Conservation (phyloP, 2,113 vertebrate species). For the Entelurus aequoreus region DNA sequence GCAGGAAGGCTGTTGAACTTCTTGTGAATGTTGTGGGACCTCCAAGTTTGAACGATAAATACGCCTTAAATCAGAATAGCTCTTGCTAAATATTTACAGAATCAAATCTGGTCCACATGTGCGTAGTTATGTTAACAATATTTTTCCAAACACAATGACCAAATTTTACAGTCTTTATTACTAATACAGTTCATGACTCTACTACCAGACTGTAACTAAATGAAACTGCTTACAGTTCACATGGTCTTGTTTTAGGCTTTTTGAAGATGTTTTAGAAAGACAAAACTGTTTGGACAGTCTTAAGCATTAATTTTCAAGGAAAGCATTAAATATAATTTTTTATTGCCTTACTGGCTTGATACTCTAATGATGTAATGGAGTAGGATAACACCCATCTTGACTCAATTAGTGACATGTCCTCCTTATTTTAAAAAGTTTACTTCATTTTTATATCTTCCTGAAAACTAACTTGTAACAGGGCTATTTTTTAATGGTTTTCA, state of each 20-base stretch:
- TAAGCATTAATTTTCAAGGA: slow-evolving; percentile 44
- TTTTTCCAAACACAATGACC: slow-evolving; percentile 65
- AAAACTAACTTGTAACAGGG: slow-evolving; percentile 6
- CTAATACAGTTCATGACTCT: not conserved
- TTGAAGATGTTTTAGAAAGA: not conserved
- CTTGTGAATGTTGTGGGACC: slow-evolving; percentile 18
- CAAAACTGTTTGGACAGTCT: not conserved
- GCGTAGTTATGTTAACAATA: slow-evolving; percentile 52
- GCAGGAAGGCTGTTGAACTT: slow-evolving; percentile 36
- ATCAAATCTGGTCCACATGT: slow-evolving; percentile 57
- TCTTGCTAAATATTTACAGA: slow-evolving; percentile 8
- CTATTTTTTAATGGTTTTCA: too few relatives aligned
- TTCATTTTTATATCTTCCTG: slow-evolving; percentile 29
- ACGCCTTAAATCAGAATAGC: too few relatives aligned
- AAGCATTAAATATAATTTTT: slow-evolving; percentile 53
- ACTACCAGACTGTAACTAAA: not conserved
- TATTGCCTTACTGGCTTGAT: slow-evolving; percentile 48
- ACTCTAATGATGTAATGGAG: slow-evolving; percentile 54
- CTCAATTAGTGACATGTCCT: slow-evolving; percentile 61
- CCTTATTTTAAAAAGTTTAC: slow-evolving; percentile 54
- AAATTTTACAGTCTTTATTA: slow-evolving; percentile 59
- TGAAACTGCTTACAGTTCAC: not conserved
- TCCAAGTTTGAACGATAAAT: slow-evolving; percentile 28
- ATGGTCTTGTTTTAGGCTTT: not conserved
- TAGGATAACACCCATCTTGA: slow-evolving; percentile 61